These are phyloP conservation scores for Octopus sinensis DNA, from an alignment of 1,140 invertebrate genomes.

Conservation along the genomic window DNA sequence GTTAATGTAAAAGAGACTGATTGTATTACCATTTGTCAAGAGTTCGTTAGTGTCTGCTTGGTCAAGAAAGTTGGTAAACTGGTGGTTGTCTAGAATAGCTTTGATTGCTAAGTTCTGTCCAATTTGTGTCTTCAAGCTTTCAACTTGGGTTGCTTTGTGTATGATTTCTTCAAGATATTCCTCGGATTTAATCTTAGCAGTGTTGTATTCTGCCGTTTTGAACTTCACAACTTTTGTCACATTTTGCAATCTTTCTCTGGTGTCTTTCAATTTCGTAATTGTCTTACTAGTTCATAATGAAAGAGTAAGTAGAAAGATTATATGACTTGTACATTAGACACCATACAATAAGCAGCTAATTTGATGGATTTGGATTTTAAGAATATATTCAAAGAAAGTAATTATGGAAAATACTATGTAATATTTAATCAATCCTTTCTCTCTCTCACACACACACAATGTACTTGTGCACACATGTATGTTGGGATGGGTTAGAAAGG, in stretches of 20 bases:
- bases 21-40: too few species aligned
- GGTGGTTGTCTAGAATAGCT: constrained; percentile 40
- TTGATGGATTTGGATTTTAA: not conserved
- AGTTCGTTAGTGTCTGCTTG: too few species aligned
- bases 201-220: constrained; percentile 49
- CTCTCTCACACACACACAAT: too few species aligned
- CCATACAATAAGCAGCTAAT: not conserved
- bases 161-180: constrained; percentile 51
- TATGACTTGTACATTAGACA: not conserved
- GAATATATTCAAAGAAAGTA: not conserved
- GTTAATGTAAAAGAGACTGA: not conserved
- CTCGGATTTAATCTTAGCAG: constrained; percentile 47
- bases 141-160: constrained; percentile 49
- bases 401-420: not conserved
- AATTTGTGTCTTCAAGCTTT: constrained; percentile 55
- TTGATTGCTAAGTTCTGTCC: constrained; percentile 50
- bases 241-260: constrained; percentile 49
- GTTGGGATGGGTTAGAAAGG: too few species aligned
- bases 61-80: too few species aligned
- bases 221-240: constrained; percentile 55
- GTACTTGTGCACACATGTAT: too few species aligned
- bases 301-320: constrained; percentile 14
- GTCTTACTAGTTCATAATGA: constrained; percentile 41
- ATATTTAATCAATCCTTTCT: too few species aligned
- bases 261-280: constrained; percentile 51